Conservation (phyloP, 2,797 vertebrate species). For the Urocyon cinereoargenteus region DNA sequence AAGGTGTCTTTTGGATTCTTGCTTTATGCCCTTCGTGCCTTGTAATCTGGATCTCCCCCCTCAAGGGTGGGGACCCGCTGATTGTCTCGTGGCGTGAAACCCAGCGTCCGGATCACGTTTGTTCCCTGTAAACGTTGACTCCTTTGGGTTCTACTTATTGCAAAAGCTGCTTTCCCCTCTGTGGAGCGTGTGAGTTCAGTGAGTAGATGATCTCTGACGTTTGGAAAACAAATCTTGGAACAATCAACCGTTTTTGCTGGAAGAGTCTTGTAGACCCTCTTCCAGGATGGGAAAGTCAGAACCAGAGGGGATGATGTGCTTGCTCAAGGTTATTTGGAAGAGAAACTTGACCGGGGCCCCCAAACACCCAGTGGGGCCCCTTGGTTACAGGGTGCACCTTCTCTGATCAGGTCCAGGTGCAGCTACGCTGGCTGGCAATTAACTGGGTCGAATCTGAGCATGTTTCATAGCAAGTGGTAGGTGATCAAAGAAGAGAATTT, state of each 20-base stretch:
- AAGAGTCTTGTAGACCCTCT: neutral
- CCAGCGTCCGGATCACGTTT: neutral
- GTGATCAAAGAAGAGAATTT: conserved; percentile 41
- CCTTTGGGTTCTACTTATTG: neutral
- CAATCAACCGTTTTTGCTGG: conserved; percentile 32
- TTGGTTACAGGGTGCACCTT: neutral
- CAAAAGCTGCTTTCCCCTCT: conserved; percentile 59
- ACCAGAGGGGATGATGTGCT: neutral
- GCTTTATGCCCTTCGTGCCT: neutral
- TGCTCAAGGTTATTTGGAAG: conserved; percentile 26
- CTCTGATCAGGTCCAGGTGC: conserved; percentile 39
- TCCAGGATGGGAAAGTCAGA: conserved; percentile 38
- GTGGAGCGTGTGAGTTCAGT: neutral
- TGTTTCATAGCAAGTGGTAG: conserved; percentile 12
- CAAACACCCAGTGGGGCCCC: neutral
- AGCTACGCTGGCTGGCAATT: neutral
- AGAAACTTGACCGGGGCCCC: neutral
- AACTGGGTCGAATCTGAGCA: neutral
- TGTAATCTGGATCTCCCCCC: neutral
- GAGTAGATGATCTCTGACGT: conserved; percentile 52
- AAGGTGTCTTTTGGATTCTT: conserved; percentile 17
- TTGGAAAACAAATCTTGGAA: conserved; percentile 55
- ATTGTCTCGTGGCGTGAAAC: neutral
- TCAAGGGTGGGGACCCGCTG: neutral
- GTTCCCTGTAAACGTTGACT: conserved; percentile 23